Conservation (phyloP, 2,113 vertebrate genomes). For the Cyanoramphus novaezelandiae region DNA sequence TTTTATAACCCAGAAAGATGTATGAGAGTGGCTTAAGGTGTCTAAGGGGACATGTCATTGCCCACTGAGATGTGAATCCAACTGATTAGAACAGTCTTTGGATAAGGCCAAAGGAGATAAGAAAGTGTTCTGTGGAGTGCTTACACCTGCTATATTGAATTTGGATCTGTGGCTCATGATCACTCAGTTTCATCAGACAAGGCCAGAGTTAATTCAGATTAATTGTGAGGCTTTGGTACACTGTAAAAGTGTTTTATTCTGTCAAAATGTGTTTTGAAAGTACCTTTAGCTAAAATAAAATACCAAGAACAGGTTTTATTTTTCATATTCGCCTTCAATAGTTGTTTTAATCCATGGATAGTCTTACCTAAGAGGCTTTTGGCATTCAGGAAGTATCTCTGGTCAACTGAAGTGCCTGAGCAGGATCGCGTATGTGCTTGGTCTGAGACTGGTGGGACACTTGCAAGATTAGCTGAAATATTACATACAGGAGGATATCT, state of each 20-base stretch:
- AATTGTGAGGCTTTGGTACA: neutral
- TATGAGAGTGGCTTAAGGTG: neutral
- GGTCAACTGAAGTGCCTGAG: neutral
- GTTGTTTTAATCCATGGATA: neutral
- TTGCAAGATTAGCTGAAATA: neutral
- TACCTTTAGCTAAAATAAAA: neutral
- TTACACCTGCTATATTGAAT: neutral
- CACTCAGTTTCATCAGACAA: neutral
- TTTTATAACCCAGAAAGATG: neutral
- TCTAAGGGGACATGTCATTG: neutral
- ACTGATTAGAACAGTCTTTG: neutral
- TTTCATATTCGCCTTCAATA: neutral
- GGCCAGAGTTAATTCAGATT: neutral
- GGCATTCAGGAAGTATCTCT: neutral
- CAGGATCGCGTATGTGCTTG: fast-evolving
- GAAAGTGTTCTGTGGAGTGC: neutral
- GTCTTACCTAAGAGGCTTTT: neutral
- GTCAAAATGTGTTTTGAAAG: neutral
- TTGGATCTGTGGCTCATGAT: neutral
- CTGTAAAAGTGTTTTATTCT: neutral
- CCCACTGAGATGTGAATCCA: neutral
- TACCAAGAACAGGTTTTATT: neutral
- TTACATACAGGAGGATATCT: neutral
- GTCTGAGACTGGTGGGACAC: neutral
- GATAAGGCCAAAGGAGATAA: neutral